Conservation (phyloP, 2,113 vertebrate species). For the Morone chrysops region DNA sequence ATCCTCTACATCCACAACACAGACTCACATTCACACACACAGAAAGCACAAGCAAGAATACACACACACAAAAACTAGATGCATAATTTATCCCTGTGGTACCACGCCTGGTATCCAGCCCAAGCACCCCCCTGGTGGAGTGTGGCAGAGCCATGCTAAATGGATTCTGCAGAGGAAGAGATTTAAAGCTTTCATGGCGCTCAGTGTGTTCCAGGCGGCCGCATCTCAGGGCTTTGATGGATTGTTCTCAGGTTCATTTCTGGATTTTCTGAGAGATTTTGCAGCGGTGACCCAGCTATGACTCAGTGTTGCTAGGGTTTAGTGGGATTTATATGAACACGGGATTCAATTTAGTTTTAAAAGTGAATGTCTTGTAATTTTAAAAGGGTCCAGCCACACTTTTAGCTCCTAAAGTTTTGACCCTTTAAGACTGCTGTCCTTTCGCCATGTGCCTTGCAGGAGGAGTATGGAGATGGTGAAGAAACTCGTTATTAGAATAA, state of each 20-base stretch:
- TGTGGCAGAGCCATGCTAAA: conserved; percentile 82
- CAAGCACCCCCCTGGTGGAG: conserved; percentile 66
- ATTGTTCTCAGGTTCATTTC: conserved; percentile 75
- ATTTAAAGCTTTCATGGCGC: conserved; percentile 80
- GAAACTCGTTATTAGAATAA: neutral
- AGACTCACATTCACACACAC: conserved; percentile 55
- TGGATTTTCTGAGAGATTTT: conserved; percentile 63
- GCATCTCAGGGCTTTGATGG: conserved; percentile 77
- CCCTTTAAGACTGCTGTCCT: neutral
- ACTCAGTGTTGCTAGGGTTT: conserved; percentile 22
- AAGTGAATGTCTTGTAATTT: neutral
- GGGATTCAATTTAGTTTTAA: conserved; percentile 26
- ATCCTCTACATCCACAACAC: conserved; percentile 72
- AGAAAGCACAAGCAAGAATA: conserved; percentile 44
- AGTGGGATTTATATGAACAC: conserved; percentile 34
- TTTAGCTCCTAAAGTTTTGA: neutral
- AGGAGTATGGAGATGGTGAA: neutral
- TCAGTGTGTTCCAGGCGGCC: conserved; percentile 73
- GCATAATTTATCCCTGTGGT: conserved; percentile 65
- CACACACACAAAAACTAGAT: conserved; percentile 64
- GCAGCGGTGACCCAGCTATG: conserved; percentile 22
- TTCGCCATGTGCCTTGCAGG: neutral
- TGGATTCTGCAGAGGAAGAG: conserved; percentile 81
- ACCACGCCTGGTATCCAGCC: conserved; percentile 62
- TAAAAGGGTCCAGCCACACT: neutral